Conservation (phyloP, 2,888 invertebrate species). For the Adelognathus sp. region DNA sequence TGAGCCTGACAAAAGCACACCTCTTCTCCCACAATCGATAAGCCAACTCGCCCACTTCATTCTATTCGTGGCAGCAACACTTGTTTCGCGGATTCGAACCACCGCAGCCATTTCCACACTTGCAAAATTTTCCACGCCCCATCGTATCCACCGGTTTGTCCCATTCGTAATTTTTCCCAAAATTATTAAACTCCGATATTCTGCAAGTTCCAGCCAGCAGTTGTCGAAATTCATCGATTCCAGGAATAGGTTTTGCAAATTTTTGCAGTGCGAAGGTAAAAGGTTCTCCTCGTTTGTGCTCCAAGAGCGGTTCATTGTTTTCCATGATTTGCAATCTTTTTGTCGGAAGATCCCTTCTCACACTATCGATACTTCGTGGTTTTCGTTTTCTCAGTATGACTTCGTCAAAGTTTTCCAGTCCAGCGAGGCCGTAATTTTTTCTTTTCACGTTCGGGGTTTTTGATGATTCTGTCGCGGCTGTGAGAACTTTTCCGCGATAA, state of each 20-base stretch:
- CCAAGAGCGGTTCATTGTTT: not conserved
- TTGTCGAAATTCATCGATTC: not conserved
- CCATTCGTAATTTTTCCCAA: conserved; percentile 27
- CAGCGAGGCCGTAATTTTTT: not conserved
- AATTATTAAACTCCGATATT: conserved; percentile 38
- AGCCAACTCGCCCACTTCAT: not conserved
- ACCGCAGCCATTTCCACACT: conserved; percentile 51
- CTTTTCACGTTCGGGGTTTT: not conserved
- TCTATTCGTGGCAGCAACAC: conserved; percentile 47
- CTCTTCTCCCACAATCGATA: conserved; percentile 19
- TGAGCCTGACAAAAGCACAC: not conserved
- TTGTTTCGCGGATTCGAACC: conserved; percentile 32
- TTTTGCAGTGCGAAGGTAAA: conserved; percentile 2
- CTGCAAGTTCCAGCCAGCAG: conserved; percentile 6
- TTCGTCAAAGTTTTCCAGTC: conserved; percentile 10
- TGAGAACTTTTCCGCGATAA: not conserved
- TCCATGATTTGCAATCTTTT: not conserved
- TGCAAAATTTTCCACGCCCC: conserved; percentile 34
- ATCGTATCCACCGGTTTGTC: conserved; percentile 3
- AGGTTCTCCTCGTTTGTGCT: not conserved
- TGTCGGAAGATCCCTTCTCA: not conserved
- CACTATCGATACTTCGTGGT: conserved; percentile 4
- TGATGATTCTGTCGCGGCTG: not conserved
- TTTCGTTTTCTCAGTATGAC: conserved; percentile 8
- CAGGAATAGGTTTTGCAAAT: not conserved